phyloP scores from a whole-genome alignment of 2,113 vertebrate genomes.

The Odobenus rosmarus region DNA sequence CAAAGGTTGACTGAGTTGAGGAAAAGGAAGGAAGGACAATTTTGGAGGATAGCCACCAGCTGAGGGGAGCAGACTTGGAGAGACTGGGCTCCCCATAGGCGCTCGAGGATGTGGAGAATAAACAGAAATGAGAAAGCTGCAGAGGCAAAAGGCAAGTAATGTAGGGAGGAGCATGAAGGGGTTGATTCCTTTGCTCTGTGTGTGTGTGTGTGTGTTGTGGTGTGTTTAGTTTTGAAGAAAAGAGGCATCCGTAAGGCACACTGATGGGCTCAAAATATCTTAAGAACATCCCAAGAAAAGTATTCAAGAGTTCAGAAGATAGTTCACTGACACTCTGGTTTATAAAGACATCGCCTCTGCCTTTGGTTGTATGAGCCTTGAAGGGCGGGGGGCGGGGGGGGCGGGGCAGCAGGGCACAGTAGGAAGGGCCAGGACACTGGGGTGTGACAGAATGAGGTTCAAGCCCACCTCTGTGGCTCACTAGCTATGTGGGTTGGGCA shows the following conservation, averaged over 20 bases:
- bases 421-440: neutral
- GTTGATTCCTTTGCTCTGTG: neutral
- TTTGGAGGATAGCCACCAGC: neutral
- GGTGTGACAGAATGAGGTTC: neutral
- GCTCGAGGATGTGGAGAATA: neutral
- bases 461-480: neutral
- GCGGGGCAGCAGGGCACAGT: neutral
- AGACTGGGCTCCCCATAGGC: neutral
- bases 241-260: neutral
- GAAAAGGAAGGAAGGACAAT: neutral
- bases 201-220: neutral
- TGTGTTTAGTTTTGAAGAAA: slow-evolving; percentile 7
- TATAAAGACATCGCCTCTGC: neutral
- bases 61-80: neutral
- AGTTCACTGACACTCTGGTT: neutral
- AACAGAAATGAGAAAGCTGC: neutral
- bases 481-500: neutral
- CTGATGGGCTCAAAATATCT: neutral
- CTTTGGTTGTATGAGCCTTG: neutral
- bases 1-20: neutral
- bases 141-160: neutral
- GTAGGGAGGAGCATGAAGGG: neutral
- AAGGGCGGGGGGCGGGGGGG: neutral
- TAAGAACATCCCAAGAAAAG: neutral
- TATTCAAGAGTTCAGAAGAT: neutral